phyloP scores from a whole-genome alignment of 2,888 invertebrate species.

The Amphiduros pacificus region DNA sequence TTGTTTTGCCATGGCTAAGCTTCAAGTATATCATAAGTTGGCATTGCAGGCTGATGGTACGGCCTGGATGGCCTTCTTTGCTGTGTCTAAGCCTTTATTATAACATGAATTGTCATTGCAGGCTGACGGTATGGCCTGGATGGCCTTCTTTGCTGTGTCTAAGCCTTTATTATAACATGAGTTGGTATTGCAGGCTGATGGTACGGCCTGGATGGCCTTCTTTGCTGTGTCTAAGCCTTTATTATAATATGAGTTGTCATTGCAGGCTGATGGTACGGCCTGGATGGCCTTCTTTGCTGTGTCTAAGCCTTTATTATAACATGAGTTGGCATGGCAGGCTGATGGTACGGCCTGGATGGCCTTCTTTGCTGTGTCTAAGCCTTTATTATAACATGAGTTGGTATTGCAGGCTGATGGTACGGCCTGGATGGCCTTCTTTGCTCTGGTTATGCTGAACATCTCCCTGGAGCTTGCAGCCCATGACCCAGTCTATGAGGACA shows the following conservation, averaged over 20 bases:
- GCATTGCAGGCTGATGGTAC: constrained; percentile 55
- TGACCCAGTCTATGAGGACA: constrained; percentile 54
- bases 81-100: no score
- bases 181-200: constrained; percentile 57
- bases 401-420: constrained; percentile 55
- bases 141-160: constrained; percentile 59
- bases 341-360: constrained; percentile 61
- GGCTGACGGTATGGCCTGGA: constrained; percentile 60
- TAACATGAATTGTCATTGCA: no score
- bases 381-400: no score
- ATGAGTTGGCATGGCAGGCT: no score
- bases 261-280: constrained; percentile 58
- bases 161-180: no score
- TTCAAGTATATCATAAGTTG: no score
- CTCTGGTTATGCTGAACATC: constrained; percentile 56
- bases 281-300: constrained; percentile 59
- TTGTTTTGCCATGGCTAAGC: no score
- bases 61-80: constrained; percentile 60
- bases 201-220: constrained; percentile 59
- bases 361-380: constrained; percentile 54
- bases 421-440: constrained; percentile 60
- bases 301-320: no score
- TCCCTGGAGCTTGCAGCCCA: constrained; percentile 42
- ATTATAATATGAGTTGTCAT: not conserved
- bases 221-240: no score